Evolutionary conservation across 2,797 vertebrate species (phyloP).

Genomic region (Hafferia zeledoni): DNA sequence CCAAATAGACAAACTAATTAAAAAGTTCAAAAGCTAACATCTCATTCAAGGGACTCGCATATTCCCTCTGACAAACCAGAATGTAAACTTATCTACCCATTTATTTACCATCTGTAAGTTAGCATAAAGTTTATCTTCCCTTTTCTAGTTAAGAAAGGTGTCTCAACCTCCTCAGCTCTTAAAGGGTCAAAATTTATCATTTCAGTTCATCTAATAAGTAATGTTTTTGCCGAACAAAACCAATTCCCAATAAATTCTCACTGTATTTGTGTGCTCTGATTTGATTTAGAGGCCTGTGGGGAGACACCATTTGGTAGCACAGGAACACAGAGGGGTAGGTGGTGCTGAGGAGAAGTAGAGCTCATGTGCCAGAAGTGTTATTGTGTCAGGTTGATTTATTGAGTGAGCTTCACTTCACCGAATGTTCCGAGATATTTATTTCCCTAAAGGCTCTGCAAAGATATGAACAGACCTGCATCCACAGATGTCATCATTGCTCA

Average conservation of each 20-base stretch:
- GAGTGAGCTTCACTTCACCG: constrained; percentile 99
- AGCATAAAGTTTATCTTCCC: not conserved
- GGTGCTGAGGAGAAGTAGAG: constrained; percentile 89
- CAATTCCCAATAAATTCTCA: constrained; percentile 99
- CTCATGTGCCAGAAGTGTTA: constrained; percentile 99
- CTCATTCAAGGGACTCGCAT: not conserved
- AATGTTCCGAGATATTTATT: constrained; percentile 99
- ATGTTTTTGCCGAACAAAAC: constrained; percentile 98
- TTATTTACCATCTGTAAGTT: not conserved
- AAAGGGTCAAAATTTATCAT: constrained; percentile 91
- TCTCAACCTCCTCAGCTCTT: constrained; percentile 69
- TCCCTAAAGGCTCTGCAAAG: constrained; percentile 99
- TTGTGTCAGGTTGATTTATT: constrained; percentile 99
- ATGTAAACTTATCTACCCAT: not conserved
- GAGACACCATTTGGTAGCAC: constrained; percentile 99
- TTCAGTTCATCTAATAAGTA: constrained; percentile 95
- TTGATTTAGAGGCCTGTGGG: constrained; percentile 99
- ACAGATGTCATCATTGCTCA: constrained; percentile 99
- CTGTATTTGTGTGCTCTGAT: constrained; percentile 97
- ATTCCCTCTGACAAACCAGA: not conserved
- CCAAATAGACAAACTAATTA: not conserved
- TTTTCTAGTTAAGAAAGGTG: constrained; percentile 71
- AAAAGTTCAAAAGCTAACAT: not conserved
- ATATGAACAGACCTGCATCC: constrained; percentile 99
- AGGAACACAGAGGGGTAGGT: constrained; percentile 95